Percentiles rank a stretch among this genome's conserved stretches.
phyloP scores from a whole-genome alignment of 2,888 invertebrate species.

The Microchrysa polita region DNA sequence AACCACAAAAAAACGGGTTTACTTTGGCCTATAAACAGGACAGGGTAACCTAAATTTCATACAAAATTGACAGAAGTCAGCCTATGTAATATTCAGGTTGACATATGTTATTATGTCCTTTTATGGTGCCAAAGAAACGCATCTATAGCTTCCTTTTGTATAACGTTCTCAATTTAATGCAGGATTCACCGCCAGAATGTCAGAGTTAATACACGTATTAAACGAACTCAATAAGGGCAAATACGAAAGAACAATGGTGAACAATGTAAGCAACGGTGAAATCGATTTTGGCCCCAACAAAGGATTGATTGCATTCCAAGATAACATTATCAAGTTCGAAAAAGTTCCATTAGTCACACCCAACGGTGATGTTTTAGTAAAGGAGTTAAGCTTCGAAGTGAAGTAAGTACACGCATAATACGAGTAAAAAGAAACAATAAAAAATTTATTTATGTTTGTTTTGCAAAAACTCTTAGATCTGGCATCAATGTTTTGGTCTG shows the following conservation, averaged over 20 bases:
- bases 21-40: too few relatives aligned
- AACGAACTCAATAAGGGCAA: conserved; percentile 83
- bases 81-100: too few relatives aligned
- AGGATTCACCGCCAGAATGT: conserved; percentile 88
- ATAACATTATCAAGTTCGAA: conserved; percentile 91
- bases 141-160: too few relatives aligned
- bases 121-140: too few relatives aligned
- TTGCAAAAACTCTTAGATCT: conserved; percentile 71
- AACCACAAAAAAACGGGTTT: too few relatives aligned
- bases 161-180: neutral
- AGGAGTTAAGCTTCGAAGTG: conserved; percentile 90
- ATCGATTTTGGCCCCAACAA: conserved; percentile 72
- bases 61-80: too few relatives aligned
- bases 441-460: too few relatives aligned
- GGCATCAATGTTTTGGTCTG: conserved; percentile 98
- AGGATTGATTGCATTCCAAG: conserved; percentile 82
- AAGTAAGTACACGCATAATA: conserved; percentile 65
- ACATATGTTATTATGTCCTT: too few relatives aligned
- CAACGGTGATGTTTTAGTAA: conserved; percentile 93
- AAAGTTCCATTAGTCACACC: conserved; percentile 96
- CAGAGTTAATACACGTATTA: conserved; percentile 86
- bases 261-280: conserved; percentile 58
- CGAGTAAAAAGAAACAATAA: neutral
- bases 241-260: conserved; percentile 71
- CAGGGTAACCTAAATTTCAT: too few relatives aligned